These are phyloP conservation scores for Drosophila monieri DNA, from an alignment of 2,888 invertebrate genomes.

Conservation along the genomic window DNA sequence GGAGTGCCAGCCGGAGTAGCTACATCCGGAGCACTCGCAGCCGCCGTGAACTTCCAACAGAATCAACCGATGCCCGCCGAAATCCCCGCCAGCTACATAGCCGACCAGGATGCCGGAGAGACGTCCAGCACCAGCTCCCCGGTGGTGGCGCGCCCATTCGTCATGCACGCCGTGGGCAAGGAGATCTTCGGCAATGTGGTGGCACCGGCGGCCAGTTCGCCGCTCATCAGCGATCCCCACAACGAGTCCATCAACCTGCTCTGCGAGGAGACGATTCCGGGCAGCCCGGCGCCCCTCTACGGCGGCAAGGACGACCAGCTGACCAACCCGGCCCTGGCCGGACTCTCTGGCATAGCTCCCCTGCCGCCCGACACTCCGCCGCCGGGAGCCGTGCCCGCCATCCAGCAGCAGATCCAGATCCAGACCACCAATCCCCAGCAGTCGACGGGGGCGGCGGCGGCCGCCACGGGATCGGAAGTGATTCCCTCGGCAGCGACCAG, in stretches of 20 bases:
- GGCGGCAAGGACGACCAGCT: conserved; percentile 62
- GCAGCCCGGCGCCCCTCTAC: conserved; percentile 91
- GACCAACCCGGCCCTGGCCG: conserved; percentile 10
- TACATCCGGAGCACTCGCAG: conserved; percentile 2
- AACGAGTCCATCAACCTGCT: conserved; percentile 89
- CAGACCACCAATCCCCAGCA: conserved; percentile 3
- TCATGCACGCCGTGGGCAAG: conserved; percentile 48
- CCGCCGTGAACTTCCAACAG: background rate
- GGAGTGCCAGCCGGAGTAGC: background rate
- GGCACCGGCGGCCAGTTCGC: conserved; percentile 54
- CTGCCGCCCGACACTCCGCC: conserved; percentile 45
- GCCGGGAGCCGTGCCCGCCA: conserved; percentile 1
- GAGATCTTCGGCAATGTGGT: conserved; percentile 26
- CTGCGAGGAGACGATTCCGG: conserved; percentile 96
- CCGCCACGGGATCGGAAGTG: background rate
- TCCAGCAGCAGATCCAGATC: conserved; percentile 10
- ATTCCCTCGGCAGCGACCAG: conserved; percentile 69
- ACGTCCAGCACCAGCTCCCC: conserved; percentile 5
- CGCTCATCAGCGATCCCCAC: conserved; percentile 72
- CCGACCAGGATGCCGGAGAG: conserved; percentile 3
- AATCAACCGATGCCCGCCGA: conserved; percentile 1
- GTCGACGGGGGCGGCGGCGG: background rate
- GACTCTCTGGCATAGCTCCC: conserved; percentile 31
- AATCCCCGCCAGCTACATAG: conserved; percentile 7
- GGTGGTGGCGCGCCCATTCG: conserved; percentile 44